Percentiles rank a stretch among this genome's conserved stretches.
Evolutionary conservation across 2,797 vertebrate genomes (phyloP).

Genomic region (Scolopax rusticola): DNA sequence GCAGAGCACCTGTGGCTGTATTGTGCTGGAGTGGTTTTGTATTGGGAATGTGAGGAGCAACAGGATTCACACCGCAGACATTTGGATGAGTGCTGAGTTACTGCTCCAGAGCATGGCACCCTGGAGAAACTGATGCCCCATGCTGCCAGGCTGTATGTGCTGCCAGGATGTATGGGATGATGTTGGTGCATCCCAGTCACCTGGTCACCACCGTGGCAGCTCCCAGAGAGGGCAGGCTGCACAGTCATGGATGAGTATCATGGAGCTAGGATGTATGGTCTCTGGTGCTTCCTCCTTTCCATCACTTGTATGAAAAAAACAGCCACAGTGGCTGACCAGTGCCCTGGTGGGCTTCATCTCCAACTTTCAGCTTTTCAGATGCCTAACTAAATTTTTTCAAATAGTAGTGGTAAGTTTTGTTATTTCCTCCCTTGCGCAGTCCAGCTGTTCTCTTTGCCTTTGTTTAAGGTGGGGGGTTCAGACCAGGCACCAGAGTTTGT

Average conservation of each 20-base stretch:
- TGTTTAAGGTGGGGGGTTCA: not conserved
- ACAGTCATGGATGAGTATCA: not conserved
- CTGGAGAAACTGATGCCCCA: not conserved
- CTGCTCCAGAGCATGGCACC: fast-evolving
- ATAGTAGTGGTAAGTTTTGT: not conserved
- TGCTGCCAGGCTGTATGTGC: not conserved
- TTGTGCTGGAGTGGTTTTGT: not conserved
- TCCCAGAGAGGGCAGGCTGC: not conserved
- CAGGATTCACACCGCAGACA: not conserved
- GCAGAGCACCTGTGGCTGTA: not conserved
- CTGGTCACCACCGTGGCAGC: fast-evolving
- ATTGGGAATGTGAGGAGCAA: not conserved
- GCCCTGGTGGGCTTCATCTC: not conserved
- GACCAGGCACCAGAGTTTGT: not conserved
- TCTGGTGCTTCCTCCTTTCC: not conserved
- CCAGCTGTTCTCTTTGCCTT: not conserved
- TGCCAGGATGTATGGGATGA: not conserved
- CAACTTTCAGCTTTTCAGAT: not conserved
- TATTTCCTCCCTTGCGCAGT: not conserved
- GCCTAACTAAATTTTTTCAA: not conserved
- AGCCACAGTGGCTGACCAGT: not conserved
- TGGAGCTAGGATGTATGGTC: not conserved
- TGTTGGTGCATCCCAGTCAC: not conserved
- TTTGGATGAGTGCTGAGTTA: not conserved
- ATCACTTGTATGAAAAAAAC: not conserved